These are phyloP conservation scores for Pocillopora verrucosa DNA, from an alignment of 64 coral and sea anemone genomes.

Conservation along the genomic window DNA sequence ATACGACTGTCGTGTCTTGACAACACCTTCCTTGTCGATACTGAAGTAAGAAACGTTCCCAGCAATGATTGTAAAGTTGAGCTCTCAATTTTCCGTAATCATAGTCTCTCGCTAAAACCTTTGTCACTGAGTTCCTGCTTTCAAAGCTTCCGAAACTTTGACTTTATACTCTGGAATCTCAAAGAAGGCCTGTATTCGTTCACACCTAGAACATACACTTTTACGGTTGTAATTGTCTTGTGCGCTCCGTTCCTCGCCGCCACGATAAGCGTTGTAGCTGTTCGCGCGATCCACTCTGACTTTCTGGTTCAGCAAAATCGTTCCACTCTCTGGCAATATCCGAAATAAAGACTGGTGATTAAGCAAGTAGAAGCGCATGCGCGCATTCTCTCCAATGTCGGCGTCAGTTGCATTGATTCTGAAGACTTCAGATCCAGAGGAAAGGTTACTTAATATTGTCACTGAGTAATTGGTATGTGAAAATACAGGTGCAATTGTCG, in stretches of 20 bases:
- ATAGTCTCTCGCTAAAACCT: conserved; percentile 61
- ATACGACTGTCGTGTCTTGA: conserved; percentile 38
- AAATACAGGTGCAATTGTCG: conserved; percentile 72
- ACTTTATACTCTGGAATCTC: conserved; percentile 68
- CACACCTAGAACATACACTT: conserved; percentile 50
- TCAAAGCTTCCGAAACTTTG: conserved; percentile 73
- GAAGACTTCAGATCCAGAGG: conserved; percentile 63
- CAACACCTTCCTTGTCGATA: conserved; percentile 67
- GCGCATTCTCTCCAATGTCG: conserved; percentile 51
- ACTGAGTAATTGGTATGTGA: conserved; percentile 44
- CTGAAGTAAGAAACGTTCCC: conserved; percentile 60
- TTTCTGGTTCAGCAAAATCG: conserved; percentile 67
- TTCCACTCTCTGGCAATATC: conserved; percentile 68
- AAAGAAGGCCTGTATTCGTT: conserved; percentile 83
- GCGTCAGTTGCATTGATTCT: conserved; percentile 65
- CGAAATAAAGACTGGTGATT: conserved; percentile 61
- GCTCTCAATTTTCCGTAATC: conserved; percentile 67
- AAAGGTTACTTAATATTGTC: conserved; percentile 76
- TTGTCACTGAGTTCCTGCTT: conserved; percentile 68
- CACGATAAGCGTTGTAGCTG: conserved; percentile 63
- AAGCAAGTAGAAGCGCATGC: conserved; percentile 51
- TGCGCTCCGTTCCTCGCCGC: conserved; percentile 65
- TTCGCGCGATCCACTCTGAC: conserved; percentile 43
- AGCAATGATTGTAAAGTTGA: conserved; percentile 63
- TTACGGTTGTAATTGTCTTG: conserved; percentile 38